Evolutionary conservation across 2,113 vertebrate genomes (phyloP).

Genomic region (Neolamprologus toae): DNA sequence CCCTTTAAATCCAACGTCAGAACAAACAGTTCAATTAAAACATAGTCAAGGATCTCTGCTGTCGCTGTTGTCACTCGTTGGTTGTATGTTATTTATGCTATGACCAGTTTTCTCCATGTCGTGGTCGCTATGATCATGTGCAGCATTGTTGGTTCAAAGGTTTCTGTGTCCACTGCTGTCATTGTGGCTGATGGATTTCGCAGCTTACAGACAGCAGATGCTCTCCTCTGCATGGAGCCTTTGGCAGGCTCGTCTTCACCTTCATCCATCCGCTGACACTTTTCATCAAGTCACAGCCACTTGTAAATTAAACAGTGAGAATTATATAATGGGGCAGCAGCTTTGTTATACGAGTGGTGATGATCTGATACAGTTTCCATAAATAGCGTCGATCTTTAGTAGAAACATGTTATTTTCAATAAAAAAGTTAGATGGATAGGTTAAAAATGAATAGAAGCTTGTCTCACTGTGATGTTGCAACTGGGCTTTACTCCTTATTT

Average conservation of each 20-base stretch:
- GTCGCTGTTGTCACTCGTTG: neutral
- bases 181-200: neutral
- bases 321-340: neutral
- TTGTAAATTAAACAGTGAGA: neutral
- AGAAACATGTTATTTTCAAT: neutral
- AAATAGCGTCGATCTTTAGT: neutral
- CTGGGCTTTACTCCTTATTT: neutral
- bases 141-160: neutral
- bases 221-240: slow-evolving; percentile 5
- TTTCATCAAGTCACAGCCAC: neutral
- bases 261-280: neutral
- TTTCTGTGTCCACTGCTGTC: neutral
- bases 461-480: neutral
- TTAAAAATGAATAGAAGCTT: neutral
- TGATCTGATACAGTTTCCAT: neutral
- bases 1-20: neutral
- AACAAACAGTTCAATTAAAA: neutral
- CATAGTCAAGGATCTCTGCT: neutral
- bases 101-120: neutral
- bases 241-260: neutral
- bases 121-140: neutral
- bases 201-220: slow-evolving; percentile 28
- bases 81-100: neutral
- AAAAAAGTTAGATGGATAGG: neutral
- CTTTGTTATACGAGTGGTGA: neutral